phyloP scores from a whole-genome alignment of 2,888 invertebrate genomes.

The Caenorhabditis afra region DNA sequence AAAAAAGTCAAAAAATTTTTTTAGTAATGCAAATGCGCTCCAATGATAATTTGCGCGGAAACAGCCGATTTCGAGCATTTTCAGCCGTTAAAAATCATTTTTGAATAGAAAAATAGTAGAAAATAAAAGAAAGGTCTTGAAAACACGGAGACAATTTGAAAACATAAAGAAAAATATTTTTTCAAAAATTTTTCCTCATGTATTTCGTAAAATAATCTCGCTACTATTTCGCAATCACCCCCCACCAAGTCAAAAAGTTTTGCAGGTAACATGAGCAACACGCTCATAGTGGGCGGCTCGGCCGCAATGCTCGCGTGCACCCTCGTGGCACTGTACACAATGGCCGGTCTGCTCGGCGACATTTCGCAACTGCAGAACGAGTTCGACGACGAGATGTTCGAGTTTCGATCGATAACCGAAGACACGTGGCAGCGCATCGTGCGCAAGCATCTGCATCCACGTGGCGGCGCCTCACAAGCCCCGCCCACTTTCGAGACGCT shows the following conservation, averaged over 20 bases:
- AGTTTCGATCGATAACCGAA: constrained; percentile 64
- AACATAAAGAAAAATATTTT: too few species aligned
- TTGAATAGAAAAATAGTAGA: too few species aligned
- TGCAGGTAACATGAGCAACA: constrained; percentile 36
- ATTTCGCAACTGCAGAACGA: constrained; percentile 64
- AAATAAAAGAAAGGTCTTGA: too few species aligned
- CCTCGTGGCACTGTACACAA: constrained; percentile 59
- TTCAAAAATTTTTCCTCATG: too few species aligned
- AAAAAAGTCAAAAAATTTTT: too few species aligned
- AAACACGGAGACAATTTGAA: too few species aligned
- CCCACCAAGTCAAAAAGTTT: too few species aligned
- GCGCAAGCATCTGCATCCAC: constrained; percentile 63
- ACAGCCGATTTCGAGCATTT: neutral
- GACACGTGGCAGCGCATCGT: constrained; percentile 71
- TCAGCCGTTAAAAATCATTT: too few species aligned
- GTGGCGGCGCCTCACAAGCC: constrained; percentile 33
- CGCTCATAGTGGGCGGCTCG: constrained; percentile 41
- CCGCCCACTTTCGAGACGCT: constrained; percentile 65
- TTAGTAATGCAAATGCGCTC: neutral
- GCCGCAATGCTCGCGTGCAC: constrained; percentile 55
- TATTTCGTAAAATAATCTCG: too few species aligned
- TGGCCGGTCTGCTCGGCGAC: constrained; percentile 59
- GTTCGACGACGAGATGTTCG: constrained; percentile 64
- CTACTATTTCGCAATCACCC: too few species aligned
- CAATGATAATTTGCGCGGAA: neutral